These are phyloP conservation scores for Melanotaenia duboulayi DNA, from an alignment of 2,113 vertebrate species.

Conservation along the genomic window DNA sequence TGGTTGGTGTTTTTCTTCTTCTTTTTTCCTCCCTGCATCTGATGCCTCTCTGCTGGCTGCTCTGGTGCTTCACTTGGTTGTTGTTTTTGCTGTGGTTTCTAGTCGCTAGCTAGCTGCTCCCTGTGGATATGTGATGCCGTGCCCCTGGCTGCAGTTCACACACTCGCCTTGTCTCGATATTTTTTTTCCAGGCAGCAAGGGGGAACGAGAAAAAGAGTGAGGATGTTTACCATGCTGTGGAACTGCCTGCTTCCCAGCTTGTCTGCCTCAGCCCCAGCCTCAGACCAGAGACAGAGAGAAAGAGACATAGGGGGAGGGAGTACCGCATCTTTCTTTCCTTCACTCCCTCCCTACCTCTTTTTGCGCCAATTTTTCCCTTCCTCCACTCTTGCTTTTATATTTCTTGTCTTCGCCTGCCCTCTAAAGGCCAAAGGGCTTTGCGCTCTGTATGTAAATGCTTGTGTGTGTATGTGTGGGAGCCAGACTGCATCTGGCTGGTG, in stretches of 20 bases:
- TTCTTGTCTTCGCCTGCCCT: constrained; percentile 98
- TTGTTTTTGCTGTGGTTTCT: constrained; percentile 70
- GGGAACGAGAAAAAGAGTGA: constrained; percentile 34
- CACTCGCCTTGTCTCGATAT: constrained; percentile 61
- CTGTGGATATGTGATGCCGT: constrained; percentile 69
- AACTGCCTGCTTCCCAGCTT: constrained; percentile 74
- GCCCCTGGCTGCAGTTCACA: constrained; percentile 80
- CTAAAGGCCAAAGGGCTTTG: constrained; percentile 91
- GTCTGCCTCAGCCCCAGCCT: constrained; percentile 73
- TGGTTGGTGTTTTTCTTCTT: constrained; percentile 11
- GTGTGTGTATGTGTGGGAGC: constrained; percentile 45
- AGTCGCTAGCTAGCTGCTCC: constrained; percentile 73
- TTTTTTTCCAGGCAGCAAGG: constrained; percentile 52
- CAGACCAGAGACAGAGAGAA: constrained; percentile 62
- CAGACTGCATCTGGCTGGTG: constrained; percentile 65
- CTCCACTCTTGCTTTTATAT: constrained; percentile 80
- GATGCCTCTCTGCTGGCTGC: constrained; percentile 58
- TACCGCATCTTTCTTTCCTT: constrained; percentile 70
- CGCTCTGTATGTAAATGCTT: constrained; percentile 66
- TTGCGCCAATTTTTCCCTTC: constrained; percentile 68
- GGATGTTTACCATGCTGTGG: constrained; percentile 76
- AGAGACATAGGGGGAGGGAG: constrained; percentile 60
- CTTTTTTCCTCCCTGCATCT: constrained; percentile 20
- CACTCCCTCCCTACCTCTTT: constrained; percentile 58
- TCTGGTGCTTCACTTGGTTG: constrained; percentile 58